Base-by-base conservation (phyloP, 2,888 invertebrate species). In the Parnassius smintheus region DNA sequence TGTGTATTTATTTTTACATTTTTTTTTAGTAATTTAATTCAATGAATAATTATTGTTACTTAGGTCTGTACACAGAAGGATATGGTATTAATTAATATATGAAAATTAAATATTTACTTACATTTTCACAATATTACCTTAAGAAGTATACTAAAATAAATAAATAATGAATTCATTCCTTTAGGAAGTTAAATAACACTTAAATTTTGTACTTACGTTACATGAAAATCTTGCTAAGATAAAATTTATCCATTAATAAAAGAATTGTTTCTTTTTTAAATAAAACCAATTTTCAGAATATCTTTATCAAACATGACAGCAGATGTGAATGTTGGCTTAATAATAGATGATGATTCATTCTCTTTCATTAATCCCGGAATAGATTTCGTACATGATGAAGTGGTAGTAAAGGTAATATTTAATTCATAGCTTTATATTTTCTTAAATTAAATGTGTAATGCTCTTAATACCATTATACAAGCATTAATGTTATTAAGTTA, bases 311-410 rank as follows among this genome's bases (percentile, higher is more conserved):
- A 93, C 73, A 92, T 93, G 80, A 87, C 81, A 54, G 92, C 93
- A 61, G 89, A 88, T 75, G 93, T 93, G 22, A 85, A 82, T 72
- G 89, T 93, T n/a, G 94, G 94, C 9, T 76, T 94, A 46, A 81
- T 90, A 44, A 77, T 93, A 56, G 87, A 90, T 58, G 93, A 93
- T 56, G 94, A 94, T 72, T 92, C 92, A 0, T 92, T 92, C 72
- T 87, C 92, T 9, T 92, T 92, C 53, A 87, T 92, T 72, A 93
- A 94, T 75, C 93, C 93, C 58, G 92, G 92, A 56, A 86, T 93
- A 51, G 85, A 90, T 62, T 93, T 93, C 68, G 78, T 75, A 44
- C 92, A 93, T 64, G 91, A 91, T 65, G 93, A 92, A 78, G 91
- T 93, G 1, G 77, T 91, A 64, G 88, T 93, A 11, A 92, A 91